Base-by-base conservation (phyloP, 2,888 invertebrate species). In the Tiliacea aurago region DNA sequence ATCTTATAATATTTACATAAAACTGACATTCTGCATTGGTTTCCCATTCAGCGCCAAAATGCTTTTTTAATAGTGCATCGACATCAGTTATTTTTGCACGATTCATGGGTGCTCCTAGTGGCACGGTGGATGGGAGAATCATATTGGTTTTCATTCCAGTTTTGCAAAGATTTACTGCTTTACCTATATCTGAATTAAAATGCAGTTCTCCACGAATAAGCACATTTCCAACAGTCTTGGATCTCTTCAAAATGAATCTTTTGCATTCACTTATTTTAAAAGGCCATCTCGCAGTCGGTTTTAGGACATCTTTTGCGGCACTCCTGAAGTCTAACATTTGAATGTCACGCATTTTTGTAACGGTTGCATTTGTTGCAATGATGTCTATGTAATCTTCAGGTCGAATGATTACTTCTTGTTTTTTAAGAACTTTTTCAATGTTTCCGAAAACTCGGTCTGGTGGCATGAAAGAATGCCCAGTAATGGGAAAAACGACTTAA, bases 401-500 rank as follows among this genome's bases (percentile, higher is more conserved):
- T n/a, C 28, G 68, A 33, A 73, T 62, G 13, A 73, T 63, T 23
- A 73, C 73, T 61, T 68, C 68, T 68, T 59, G 56, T 62, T 62
- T 73, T 53, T 68, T 68, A 20, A 80, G 43, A n/a, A 65, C 51
- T 23, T 70, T 77, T 78, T 82, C 82, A 45, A 77, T 70, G 49
- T 65, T 68, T 23, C 75, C 80, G 51, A 82, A 80, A 28, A 78
- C 73, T 51, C 68, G 20, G 58, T 68, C 68, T 7, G 68, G 59
- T 0, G 68, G 68, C 56, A 68, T 67, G 45, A 68, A 68, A 37
- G 43, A 56, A 56, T 67, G 45, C 18, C 86, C 87, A 51, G 80
- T 80, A 69, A 84, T 70, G 43, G 85, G 81, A 73, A 84, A 81
- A 59, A 79, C 63, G 11, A 76, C 55, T 76, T 79, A 58, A 56